Percentiles rank a stretch among this genome's conserved stretches.
These are phyloP conservation scores for Bibio marci DNA, from an alignment of 2,888 invertebrate species.

Conservation along the genomic window DNA sequence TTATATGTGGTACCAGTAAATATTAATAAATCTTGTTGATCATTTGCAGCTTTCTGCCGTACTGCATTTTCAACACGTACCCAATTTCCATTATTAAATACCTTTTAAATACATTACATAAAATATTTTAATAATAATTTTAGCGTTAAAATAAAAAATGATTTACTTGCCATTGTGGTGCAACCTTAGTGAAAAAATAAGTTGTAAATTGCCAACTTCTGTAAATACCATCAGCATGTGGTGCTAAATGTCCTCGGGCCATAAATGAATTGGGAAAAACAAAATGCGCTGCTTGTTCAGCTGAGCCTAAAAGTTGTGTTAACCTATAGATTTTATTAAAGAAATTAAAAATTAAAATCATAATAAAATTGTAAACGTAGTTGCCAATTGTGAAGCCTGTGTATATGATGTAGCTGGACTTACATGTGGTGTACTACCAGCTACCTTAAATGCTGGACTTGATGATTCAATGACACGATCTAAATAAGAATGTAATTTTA, in stretches of 20 bases:
- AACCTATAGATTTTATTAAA: too few species aligned
- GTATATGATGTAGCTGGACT: conserved; percentile 17
- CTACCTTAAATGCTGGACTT: conserved; percentile 20
- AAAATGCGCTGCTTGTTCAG: conserved; percentile 17
- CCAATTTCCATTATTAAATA: conserved; percentile 31
- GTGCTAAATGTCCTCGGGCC: conserved; percentile 31
- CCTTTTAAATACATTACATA: too few species aligned
- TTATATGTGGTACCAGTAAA: conserved; percentile 27
- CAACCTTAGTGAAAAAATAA: conserved; percentile 31
- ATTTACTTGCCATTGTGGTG: conserved; percentile 33
- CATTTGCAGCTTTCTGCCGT: conserved; percentile 21
- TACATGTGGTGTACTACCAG: conserved; percentile 14
- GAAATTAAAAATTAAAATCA: too few species aligned
- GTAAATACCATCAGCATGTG: conserved; percentile 31
- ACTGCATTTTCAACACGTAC: conserved; percentile 24
- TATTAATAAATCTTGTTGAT: conserved; percentile 22
- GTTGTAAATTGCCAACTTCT: conserved; percentile 29
- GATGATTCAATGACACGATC: conserved; percentile 4
- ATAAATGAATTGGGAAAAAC: conserved; percentile 21
- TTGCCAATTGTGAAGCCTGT: conserved; percentile 17
- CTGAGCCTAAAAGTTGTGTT: conserved; percentile 17
- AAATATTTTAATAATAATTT: too few species aligned
- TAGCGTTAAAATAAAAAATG: too few species aligned
- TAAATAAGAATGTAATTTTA: neutral
- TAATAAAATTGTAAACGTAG: too few species aligned